Conservation (phyloP, 1,140 invertebrate species). For the Lordiphosa stackelbergi region DNA sequence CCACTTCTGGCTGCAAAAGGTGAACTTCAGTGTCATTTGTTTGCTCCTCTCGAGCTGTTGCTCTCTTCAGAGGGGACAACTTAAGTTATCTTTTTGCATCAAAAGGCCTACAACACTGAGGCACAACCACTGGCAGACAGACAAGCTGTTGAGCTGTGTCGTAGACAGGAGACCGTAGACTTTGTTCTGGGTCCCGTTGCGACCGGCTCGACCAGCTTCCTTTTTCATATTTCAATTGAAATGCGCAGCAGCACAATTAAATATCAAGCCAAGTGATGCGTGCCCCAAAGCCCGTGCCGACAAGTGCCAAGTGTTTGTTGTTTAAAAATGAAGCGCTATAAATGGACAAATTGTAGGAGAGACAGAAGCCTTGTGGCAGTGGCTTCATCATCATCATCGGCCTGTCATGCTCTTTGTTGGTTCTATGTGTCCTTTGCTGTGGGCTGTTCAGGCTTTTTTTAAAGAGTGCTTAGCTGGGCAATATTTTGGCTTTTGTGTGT, state of each 20-base stretch:
- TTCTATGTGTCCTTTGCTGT: constrained; percentile 12
- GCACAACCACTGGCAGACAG: constrained; percentile 17
- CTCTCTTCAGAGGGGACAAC: constrained; percentile 42
- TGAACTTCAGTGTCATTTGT: constrained; percentile 57
- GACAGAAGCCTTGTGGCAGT: constrained; percentile 8
- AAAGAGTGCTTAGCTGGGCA: constrained; percentile 7
- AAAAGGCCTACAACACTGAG: constrained; percentile 38
- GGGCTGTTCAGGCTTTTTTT: neutral
- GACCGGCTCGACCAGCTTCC: constrained; percentile 10
- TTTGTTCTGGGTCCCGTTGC: constrained; percentile 24
- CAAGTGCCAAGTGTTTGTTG: constrained; percentile 50
- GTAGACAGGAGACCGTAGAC: constrained; percentile 5
- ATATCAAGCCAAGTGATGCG: constrained; percentile 56
- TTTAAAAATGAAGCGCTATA: constrained; percentile 52
- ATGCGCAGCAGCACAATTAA: constrained; percentile 55
- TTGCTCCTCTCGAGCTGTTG: constrained; percentile 24
- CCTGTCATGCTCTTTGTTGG: constrained; percentile 6
- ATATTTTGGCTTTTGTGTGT: constrained; percentile 6
- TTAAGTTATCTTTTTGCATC: constrained; percentile 59
- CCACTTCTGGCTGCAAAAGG: constrained; percentile 42
- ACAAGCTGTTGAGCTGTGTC: constrained; percentile 42
- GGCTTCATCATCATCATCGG: constrained; percentile 10
- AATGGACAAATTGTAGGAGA: constrained; percentile 44
- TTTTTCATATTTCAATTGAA: constrained; percentile 53
- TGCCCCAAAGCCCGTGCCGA: constrained; percentile 24